Conservation (phyloP, 2,113 vertebrate species). For the Chamaetylas fuelleborni region DNA sequence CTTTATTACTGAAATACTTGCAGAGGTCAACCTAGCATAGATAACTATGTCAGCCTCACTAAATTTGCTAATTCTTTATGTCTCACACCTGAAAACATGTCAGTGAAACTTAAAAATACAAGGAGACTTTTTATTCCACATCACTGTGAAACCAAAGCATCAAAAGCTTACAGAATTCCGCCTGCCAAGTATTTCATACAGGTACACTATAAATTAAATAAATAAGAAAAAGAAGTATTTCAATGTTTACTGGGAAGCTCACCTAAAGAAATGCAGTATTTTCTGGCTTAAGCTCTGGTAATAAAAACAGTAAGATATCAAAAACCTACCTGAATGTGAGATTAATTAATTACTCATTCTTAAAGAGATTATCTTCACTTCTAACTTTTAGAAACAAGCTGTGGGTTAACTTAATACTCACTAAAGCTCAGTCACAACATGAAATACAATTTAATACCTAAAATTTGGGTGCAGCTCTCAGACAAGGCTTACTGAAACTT, state of each 20-base stretch:
- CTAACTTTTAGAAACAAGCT: background rate
- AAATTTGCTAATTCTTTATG: background rate
- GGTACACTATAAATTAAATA: background rate
- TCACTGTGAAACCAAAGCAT: background rate
- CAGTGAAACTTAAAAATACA: background rate
- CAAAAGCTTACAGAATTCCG: background rate
- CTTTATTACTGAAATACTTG: background rate
- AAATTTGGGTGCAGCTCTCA: background rate
- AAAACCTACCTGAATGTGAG: background rate
- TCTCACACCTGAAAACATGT: background rate
- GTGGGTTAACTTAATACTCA: background rate
- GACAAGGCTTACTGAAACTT: background rate
- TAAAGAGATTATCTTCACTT: background rate
- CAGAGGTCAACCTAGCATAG: background rate
- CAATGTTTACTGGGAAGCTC: background rate
- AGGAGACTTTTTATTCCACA: background rate
- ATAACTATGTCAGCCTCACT: background rate
- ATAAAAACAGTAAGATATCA: background rate
- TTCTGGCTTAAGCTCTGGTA: background rate
- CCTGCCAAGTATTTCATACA: background rate
- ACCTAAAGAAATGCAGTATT: background rate
- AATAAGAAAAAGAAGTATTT: background rate
- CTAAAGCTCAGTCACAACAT: background rate
- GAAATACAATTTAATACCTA: background rate
- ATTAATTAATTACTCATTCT: background rate